Evolutionary conservation across 2,888 invertebrate genomes (phyloP).

Genomic region (Entomobrya multifasciata): DNA sequence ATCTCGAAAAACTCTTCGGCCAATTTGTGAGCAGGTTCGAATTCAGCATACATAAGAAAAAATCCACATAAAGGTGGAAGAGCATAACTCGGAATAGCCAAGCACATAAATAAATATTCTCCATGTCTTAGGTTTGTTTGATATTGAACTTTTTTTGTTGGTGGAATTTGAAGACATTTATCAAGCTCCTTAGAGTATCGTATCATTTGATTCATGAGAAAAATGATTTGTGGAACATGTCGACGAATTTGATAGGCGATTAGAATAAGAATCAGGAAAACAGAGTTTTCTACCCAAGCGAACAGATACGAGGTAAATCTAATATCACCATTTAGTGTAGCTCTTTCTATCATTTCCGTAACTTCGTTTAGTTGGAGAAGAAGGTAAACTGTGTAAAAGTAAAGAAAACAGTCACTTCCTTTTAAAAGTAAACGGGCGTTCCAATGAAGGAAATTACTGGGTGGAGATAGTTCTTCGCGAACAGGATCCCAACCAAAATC

Average conservation of each 20-base stretch:
- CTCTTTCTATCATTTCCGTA: not conserved
- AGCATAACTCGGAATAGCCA: not conserved
- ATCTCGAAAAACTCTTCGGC: not conserved
- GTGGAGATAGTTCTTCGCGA: not conserved
- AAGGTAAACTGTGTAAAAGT: not conserved
- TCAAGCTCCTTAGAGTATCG: not conserved
- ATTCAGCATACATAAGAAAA: not conserved
- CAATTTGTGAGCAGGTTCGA: constrained; percentile 1
- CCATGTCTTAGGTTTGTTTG: not conserved
- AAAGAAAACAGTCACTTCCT: no score
- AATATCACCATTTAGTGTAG: not conserved
- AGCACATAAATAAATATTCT: not conserved
- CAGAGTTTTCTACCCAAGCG: not conserved
- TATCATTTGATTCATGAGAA: not conserved
- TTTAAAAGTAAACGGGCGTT: not conserved
- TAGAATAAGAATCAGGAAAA: not conserved
- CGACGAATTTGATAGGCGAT: not conserved
- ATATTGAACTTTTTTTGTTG: not conserved
- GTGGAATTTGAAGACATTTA: not conserved
- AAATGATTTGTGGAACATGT: not conserved
- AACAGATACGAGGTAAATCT: constrained; percentile 3
- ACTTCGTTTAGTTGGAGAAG: not conserved
- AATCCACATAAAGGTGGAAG: not conserved
- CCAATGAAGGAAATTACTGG: not conserved
- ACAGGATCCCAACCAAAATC: not conserved